Percentiles rank a stretch among this genome's conserved stretches.
These are phyloP conservation scores for Drosophila percnosoma DNA, from an alignment of 2,888 invertebrate species.

Conservation along the genomic window DNA sequence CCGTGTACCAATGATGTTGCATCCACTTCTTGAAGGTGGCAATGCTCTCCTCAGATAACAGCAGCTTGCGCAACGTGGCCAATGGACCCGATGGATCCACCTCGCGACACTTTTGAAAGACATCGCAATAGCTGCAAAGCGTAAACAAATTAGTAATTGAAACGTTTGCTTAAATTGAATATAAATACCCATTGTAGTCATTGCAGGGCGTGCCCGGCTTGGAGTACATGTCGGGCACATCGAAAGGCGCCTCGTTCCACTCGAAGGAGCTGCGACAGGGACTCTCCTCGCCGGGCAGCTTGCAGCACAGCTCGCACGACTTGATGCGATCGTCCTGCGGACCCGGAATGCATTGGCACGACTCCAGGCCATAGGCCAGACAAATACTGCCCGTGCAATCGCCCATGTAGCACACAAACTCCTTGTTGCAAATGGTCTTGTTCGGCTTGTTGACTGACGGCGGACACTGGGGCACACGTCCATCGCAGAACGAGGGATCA, in stretches of 20 bases:
- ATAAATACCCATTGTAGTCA: slow-evolving; percentile 91
- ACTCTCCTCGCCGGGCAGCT: slow-evolving; percentile 92
- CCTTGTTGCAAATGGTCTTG: slow-evolving; percentile 97
- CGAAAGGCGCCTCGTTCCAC: slow-evolving; percentile 95
- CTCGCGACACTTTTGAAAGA: slow-evolving; percentile 92
- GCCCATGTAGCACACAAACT: slow-evolving; percentile 98
- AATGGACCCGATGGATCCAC: slow-evolving; percentile 97
- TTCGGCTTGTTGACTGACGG: slow-evolving; percentile 96
- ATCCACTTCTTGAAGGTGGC: slow-evolving; percentile 95
- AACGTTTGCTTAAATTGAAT: background rate
- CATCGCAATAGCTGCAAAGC: slow-evolving; percentile 87
- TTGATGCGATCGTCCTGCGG: slow-evolving; percentile 92
- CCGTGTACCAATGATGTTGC: slow-evolving; percentile 95
- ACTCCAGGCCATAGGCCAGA: slow-evolving; percentile 96
- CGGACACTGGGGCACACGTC: slow-evolving; percentile 95
- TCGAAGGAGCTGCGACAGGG: slow-evolving; percentile 95
- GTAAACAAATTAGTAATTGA: background rate
- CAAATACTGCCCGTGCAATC: slow-evolving; percentile 99
- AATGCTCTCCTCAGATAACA: slow-evolving; percentile 95
- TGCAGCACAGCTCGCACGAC: slow-evolving; percentile 97
- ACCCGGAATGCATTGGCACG: slow-evolving; percentile 95
- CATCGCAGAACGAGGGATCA: slow-evolving; percentile 96
- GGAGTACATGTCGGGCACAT: slow-evolving; percentile 96
- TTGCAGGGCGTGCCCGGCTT: slow-evolving; percentile 98
- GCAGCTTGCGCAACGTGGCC: slow-evolving; percentile 93